Conservation (phyloP, 2,113 vertebrate species). For the Vidua chalybeata region DNA sequence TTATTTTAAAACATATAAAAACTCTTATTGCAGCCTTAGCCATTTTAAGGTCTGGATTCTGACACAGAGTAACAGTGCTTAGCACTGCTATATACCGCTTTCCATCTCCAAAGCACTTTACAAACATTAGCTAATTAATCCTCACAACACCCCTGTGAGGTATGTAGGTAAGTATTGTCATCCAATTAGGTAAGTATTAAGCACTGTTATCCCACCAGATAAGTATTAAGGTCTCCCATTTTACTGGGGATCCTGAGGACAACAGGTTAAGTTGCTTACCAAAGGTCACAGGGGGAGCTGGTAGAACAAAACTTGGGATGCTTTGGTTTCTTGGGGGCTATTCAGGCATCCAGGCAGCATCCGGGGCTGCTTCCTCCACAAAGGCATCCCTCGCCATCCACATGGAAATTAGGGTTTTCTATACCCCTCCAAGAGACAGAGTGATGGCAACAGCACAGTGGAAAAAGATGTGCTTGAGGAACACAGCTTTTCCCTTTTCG, state of each 20-base stretch:
- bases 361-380: neutral
- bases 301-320: slow-evolving; percentile 49
- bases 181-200: slow-evolving; percentile 72
- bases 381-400: neutral
- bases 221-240: slow-evolving; percentile 71
- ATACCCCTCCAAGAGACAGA: neutral
- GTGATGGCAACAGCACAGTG: fast-evolving
- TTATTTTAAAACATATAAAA: slow-evolving; percentile 44
- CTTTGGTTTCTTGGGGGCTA: neutral
- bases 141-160: slow-evolving; percentile 70
- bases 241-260: slow-evolving; percentile 68
- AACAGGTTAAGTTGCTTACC: slow-evolving; percentile 71
- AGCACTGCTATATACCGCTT: slow-evolving; percentile 47
- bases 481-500: neutral
- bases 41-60: slow-evolving; percentile 1
- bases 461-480: neutral
- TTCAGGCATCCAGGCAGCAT: neutral
- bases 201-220: slow-evolving; percentile 66
- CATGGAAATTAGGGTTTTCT: neutral
- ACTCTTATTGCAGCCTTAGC: slow-evolving; percentile 7
- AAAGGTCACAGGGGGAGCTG: slow-evolving; percentile 41
- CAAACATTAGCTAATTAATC: slow-evolving; percentile 74
- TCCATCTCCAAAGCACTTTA: slow-evolving; percentile 66
- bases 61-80: slow-evolving; percentile 14
- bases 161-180: slow-evolving; percentile 75